Evolutionary conservation across 2,113 vertebrate species (phyloP).

Genomic region (Zosterops hypoxanthus): DNA sequence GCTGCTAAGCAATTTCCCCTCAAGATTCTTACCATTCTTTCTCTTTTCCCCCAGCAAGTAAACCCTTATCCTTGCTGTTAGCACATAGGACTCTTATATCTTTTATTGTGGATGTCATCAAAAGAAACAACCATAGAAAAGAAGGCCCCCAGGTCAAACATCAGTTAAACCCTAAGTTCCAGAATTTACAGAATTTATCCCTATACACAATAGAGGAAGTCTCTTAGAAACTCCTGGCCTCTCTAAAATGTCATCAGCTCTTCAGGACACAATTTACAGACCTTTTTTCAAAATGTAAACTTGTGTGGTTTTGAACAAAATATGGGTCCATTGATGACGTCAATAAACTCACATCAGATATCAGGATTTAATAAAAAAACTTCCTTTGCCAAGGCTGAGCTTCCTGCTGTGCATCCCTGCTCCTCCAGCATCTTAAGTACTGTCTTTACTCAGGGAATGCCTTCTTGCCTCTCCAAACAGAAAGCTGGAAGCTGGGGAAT

Average conservation of each 20-base stretch:
- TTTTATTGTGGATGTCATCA: not conserved
- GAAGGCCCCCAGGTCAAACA: not conserved
- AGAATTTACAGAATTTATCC: not conserved
- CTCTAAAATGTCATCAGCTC: not conserved
- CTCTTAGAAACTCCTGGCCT: not conserved
- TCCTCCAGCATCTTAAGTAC: not conserved
- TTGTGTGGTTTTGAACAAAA: not conserved
- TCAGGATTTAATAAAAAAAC: not conserved
- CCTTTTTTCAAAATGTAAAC: not conserved
- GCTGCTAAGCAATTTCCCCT: not conserved
- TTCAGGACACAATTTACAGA: not conserved
- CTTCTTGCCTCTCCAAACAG: not conserved
- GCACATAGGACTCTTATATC: not conserved
- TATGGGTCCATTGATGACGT: fast-evolving
- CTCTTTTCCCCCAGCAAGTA: not conserved
- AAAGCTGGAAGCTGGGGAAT: not conserved
- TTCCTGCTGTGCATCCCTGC: not conserved
- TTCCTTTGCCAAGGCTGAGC: not conserved
- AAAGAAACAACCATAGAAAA: not conserved
- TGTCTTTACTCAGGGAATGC: not conserved
- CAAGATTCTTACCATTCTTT: not conserved
- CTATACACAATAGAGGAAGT: not conserved
- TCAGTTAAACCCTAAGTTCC: not conserved
- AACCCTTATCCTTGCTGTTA: not conserved
- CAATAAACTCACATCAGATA: not conserved